A percentile compares a stretch with the other conserved stretches of the same genome.
Conservation (phyloP, 2,113 vertebrate species). For the Melozone crissalis region DNA sequence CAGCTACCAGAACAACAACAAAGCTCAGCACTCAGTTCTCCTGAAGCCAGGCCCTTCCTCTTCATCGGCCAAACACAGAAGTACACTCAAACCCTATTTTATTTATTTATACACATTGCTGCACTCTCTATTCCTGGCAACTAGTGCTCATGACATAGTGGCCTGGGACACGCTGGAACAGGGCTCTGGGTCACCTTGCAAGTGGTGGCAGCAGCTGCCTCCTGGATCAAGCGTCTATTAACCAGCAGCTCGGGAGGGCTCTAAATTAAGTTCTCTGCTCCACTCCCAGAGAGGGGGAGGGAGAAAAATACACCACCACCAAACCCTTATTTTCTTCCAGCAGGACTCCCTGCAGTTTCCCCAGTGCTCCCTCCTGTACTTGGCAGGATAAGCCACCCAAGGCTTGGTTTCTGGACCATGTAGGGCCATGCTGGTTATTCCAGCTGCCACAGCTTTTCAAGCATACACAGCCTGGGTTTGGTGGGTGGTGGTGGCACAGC, state of each 20-base stretch:
- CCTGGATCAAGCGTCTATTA: conserved; percentile 39
- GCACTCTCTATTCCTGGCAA: conserved; percentile 50
- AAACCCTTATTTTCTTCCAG: not conserved
- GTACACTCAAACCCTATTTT: conserved; percentile 17
- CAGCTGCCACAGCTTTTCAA: not conserved
- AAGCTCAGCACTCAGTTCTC: not conserved
- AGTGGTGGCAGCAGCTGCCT: conserved; percentile 56
- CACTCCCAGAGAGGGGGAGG: not conserved
- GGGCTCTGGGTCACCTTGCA: conserved; percentile 45
- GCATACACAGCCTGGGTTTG: not conserved
- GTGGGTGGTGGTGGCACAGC: rapidly evolving
- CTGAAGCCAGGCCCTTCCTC: not conserved
- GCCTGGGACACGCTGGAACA: conserved; percentile 23
- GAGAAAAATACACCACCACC: not conserved
- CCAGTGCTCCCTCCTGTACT: not conserved
- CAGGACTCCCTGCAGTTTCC: not conserved
- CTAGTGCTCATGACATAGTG: conserved; percentile 48
- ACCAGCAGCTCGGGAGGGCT: not conserved
- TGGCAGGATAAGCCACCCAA: not conserved
- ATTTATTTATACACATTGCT: conserved; percentile 51
- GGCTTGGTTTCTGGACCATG: rapidly evolving
- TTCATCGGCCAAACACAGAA: not conserved
- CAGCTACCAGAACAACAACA: not conserved
- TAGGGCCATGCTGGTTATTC: rapidly evolving
- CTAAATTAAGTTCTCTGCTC: conserved; percentile 57